Percentiles rank a stretch among this genome's conserved stretches.
Evolutionary conservation across 2,113 vertebrate species (phyloP).

Genomic region (Eleginops maclovinus): DNA sequence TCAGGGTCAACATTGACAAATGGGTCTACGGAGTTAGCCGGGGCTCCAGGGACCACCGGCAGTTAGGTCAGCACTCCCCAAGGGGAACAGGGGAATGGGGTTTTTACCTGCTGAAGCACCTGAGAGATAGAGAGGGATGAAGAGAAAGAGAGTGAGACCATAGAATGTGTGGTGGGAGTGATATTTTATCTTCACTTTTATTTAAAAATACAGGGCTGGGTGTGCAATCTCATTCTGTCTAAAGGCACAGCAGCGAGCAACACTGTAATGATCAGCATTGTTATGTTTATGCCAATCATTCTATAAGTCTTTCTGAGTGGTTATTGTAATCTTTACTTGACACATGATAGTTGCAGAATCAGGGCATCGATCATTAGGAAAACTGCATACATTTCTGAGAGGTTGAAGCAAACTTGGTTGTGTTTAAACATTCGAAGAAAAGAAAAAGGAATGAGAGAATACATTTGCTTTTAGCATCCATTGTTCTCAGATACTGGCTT

Average conservation of each 20-base stretch:
- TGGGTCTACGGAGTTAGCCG: conserved; percentile 77
- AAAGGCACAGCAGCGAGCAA: not conserved
- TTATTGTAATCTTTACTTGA: not conserved
- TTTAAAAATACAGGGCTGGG: conserved; percentile 27
- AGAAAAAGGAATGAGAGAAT: no score
- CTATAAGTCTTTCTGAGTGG: not conserved
- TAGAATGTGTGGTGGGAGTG: conserved; percentile 26
- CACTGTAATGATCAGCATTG: not conserved
- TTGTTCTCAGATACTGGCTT: no score
- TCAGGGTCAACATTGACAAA: conserved; percentile 85
- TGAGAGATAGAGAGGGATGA: conserved; percentile 27
- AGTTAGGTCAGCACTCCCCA: conserved; percentile 82
- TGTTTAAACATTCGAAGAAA: no score
- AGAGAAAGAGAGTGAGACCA: not conserved
- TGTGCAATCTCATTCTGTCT: conserved; percentile 1
- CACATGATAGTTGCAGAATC: no score
- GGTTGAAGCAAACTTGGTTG: no score
- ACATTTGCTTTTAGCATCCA: no score
- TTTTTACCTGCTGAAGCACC: conserved; percentile 74
- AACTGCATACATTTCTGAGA: no score
- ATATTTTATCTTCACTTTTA: conserved; percentile 32
- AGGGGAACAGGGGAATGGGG: conserved; percentile 67
- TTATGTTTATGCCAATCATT: no score
- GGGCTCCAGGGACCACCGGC: conserved; percentile 75
- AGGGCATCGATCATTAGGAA: no score